phyloP scores from a whole-genome alignment of 2,797 vertebrate genomes.

The Eulemur mongoz region DNA sequence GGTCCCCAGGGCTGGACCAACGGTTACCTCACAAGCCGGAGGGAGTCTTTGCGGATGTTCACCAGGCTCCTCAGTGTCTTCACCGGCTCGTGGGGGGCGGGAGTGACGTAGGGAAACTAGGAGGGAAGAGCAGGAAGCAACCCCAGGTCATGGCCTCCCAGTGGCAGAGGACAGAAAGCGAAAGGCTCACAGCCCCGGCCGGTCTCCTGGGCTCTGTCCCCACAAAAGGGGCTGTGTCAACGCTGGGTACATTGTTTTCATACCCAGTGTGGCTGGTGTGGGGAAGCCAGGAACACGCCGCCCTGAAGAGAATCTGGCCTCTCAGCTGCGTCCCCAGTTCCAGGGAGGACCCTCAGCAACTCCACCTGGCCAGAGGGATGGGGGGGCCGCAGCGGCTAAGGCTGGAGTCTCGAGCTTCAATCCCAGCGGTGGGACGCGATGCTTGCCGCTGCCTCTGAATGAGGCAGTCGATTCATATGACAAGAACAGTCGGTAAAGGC shows the following conservation, averaged over 20 bases:
- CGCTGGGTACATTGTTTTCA: neutral
- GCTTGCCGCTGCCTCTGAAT: neutral
- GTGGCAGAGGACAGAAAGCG: neutral
- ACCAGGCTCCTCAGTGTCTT: conserved; percentile 97
- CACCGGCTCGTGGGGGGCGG: conserved; percentile 97
- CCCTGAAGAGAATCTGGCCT: neutral
- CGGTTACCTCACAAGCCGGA: conserved; percentile 94
- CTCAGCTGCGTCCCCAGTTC: neutral
- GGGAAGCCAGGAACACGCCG: neutral
- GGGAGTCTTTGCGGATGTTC: conserved; percentile 98
- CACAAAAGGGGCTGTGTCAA: neutral
- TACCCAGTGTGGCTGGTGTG: fast-evolving
- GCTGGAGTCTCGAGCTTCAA: neutral
- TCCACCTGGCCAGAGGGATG: neutral
- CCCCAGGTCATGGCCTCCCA: neutral
- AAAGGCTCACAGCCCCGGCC: neutral
- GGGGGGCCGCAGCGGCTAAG: neutral
- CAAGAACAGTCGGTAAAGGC: neutral
- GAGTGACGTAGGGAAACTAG: conserved; percentile 98
- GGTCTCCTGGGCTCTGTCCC: neutral
- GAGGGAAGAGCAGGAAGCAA: conserved; percentile 47
- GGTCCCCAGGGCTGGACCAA: neutral
- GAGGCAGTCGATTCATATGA: neutral
- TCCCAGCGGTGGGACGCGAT: neutral
- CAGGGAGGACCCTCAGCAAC: neutral